These are phyloP conservation scores for Lampropteryx suffumata DNA, from an alignment of 2,888 invertebrate species.

Conservation along the genomic window DNA sequence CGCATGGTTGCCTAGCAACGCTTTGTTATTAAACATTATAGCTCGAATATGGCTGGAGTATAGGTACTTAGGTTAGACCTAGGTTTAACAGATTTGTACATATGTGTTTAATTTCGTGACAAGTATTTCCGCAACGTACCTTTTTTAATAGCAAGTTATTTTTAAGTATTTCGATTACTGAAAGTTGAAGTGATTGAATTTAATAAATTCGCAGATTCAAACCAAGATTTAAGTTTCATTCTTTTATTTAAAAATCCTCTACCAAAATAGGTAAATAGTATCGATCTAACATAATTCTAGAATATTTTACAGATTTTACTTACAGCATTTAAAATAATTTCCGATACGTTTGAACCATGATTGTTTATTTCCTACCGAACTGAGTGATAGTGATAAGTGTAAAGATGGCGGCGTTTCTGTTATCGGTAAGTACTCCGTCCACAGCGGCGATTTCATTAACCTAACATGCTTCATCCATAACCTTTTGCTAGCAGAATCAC, in stretches of 20 bases:
- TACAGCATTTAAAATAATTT: constrained; percentile 59
- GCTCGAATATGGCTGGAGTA: too few relatives aligned
- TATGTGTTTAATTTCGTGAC: constrained; percentile 55
- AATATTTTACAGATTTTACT: constrained; percentile 36
- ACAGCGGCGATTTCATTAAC: constrained; percentile 52
- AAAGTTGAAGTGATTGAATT: constrained; percentile 79
- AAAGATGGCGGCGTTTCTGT: constrained; percentile 48
- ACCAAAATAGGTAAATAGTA: neutral
- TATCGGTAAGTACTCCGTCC: constrained; percentile 49
- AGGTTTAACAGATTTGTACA: constrained; percentile 55
- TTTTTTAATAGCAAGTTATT: constrained; percentile 64
- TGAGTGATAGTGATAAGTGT: constrained; percentile 50
- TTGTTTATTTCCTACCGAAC: constrained; percentile 36
- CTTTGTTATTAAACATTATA: too few relatives aligned
- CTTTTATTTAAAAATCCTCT: constrained; percentile 20
- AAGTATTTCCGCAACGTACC: constrained; percentile 60
- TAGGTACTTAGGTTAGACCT: too few relatives aligned
- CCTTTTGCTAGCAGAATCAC: constrained; percentile 32
- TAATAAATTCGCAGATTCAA: constrained; percentile 79
- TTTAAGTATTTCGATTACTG: constrained; percentile 76
- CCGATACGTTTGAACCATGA: constrained; percentile 55
- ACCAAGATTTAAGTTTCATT: constrained; percentile 56
- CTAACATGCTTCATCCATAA: constrained; percentile 47
- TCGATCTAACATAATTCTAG: neutral
- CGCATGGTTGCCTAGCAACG: too few relatives aligned